These are phyloP conservation scores for Sinohyriopsis cumingii DNA, from an alignment of 2,888 invertebrate species.

Conservation along the genomic window DNA sequence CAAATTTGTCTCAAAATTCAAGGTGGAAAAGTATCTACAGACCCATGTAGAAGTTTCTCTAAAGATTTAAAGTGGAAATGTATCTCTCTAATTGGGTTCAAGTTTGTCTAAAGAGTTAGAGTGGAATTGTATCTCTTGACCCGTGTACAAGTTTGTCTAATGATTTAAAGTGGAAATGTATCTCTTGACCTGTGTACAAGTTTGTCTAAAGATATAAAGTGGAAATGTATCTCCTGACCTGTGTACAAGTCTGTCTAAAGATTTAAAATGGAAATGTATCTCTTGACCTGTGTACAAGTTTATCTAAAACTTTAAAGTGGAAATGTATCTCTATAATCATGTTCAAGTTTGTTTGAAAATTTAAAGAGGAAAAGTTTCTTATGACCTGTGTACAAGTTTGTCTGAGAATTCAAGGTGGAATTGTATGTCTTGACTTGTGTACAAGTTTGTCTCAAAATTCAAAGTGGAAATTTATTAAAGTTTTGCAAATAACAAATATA, in stretches of 20 bases:
- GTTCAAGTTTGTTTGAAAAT: constrained; percentile 58
- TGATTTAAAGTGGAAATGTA: too few species aligned
- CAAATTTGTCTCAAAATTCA: constrained; percentile 56
- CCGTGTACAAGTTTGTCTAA: too few species aligned
- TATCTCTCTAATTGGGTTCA: constrained; percentile 61
- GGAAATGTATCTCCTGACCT: constrained; percentile 54
- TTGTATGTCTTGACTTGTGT: constrained; percentile 61
- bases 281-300: too few species aligned
- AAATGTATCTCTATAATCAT: constrained; percentile 61
- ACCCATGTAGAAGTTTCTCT: too few species aligned
- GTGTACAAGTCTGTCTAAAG: constrained; percentile 61
- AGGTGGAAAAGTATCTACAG: background rate
- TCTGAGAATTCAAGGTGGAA: too few species aligned
- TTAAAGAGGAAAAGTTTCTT: background rate
- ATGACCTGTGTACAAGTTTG: too few species aligned
- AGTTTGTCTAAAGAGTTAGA: constrained; percentile 55
- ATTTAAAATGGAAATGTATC: constrained; percentile 2
- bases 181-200: too few species aligned
- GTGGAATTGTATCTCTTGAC: too few species aligned
- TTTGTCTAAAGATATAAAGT: too few species aligned
- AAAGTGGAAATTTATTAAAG: background rate
- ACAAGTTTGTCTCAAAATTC: constrained; percentile 56
- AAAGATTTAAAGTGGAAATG: too few species aligned
- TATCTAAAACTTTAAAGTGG: background rate
- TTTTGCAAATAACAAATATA: constrained; percentile 17